phyloP scores from a whole-genome alignment of 2,888 invertebrate genomes.

The Ophioninae sp. region DNA sequence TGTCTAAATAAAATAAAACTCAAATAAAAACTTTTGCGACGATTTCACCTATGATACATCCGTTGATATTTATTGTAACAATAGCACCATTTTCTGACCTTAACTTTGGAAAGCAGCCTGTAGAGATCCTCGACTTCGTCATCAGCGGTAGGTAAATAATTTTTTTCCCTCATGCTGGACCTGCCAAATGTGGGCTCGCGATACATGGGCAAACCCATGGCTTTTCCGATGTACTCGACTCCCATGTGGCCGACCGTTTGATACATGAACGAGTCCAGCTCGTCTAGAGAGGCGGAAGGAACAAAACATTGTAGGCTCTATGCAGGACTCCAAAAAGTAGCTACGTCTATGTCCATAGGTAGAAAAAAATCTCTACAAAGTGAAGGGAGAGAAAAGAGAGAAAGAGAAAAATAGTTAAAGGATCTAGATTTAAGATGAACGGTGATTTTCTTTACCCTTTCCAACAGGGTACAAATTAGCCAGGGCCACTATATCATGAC shows the following conservation, averaged over 20 bases:
- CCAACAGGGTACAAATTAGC: conserved; percentile 95
- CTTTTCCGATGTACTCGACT: conserved; percentile 94
- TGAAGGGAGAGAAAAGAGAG: neutral
- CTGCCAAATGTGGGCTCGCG: conserved; percentile 91
- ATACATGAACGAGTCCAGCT: conserved; percentile 99
- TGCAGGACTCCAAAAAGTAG: conserved; percentile 49
- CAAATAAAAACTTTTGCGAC: neutral
- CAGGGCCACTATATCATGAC: conserved; percentile 96
- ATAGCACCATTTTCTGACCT: conserved; percentile 81
- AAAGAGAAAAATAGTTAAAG: neutral
- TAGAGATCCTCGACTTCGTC: conserved; percentile 99
- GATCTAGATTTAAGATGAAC: conserved; percentile 36
- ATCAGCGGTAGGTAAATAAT: conserved; percentile 90
- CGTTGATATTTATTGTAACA: neutral
- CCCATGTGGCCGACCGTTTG: conserved; percentile 99
- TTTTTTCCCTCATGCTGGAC: conserved; percentile 90
- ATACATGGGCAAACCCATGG: conserved; percentile 96
- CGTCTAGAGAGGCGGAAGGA: conserved; percentile 84
- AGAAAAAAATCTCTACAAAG: conserved; percentile 21
- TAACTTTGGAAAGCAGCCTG: conserved; percentile 89
- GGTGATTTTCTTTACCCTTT: conserved; percentile 84
- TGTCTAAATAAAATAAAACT: neutral
- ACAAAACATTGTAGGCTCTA: conserved; percentile 4
- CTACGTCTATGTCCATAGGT: neutral
- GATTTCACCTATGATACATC: neutral